Conservation (phyloP, 2,797 vertebrate species). For the Sphenodon punctatus region DNA sequence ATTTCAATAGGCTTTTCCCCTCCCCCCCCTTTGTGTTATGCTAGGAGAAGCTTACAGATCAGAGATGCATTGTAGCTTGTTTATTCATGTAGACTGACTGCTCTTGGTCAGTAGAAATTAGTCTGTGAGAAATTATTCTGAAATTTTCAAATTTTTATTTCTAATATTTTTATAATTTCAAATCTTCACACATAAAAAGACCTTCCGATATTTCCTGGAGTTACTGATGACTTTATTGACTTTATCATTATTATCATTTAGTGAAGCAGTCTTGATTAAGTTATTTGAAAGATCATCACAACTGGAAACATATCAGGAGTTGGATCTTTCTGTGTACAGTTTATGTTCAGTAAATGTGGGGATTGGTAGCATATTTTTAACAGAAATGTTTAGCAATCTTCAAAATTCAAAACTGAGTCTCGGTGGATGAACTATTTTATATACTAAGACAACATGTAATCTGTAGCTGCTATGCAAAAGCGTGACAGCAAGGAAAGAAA, state of each 20-base stretch:
- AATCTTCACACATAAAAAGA: background rate
- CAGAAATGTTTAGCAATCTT: background rate
- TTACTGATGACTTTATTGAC: background rate
- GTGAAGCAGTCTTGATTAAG: background rate
- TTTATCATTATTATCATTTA: background rate
- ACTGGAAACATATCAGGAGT: conserved; percentile 1
- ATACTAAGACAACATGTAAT: background rate
- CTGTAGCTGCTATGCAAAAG: conserved; percentile 19
- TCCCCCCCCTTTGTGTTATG: background rate
- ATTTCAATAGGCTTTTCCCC: background rate
- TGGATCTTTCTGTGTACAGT: background rate
- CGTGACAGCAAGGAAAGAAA: background rate
- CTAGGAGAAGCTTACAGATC: background rate
- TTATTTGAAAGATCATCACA: conserved; percentile 24
- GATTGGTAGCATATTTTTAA: conserved; percentile 21
- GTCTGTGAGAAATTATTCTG: background rate
- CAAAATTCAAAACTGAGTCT: conserved; percentile 30
- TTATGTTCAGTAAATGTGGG: background rate
- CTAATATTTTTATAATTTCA: background rate
- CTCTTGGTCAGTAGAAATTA: background rate
- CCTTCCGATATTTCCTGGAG: conserved; percentile 29
- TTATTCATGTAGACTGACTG: background rate
- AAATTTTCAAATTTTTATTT: background rate
- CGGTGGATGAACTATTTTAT: conserved; percentile 22
- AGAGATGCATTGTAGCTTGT: conserved; percentile 23